phyloP scores from a whole-genome alignment of 1,140 invertebrate genomes.

The Sarcophaga peregrina region DNA sequence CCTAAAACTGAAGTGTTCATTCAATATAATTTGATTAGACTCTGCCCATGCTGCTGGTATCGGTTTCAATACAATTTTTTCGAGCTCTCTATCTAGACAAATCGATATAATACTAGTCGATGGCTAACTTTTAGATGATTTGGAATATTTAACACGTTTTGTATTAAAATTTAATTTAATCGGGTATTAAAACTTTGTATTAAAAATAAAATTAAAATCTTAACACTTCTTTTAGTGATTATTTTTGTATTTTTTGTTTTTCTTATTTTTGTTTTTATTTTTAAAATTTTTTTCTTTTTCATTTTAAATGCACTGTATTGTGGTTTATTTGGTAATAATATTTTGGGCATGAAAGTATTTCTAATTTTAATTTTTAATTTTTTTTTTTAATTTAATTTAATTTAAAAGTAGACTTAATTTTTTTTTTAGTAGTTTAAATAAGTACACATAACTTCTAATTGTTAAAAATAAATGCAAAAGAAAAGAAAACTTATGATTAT shows the following conservation, averaged over 20 bases:
- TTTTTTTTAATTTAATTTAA: too few species aligned
- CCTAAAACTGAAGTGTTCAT: too few species aligned
- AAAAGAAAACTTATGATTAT: background rate
- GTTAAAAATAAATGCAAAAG: background rate
- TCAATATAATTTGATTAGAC: too few species aligned
- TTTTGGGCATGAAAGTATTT: too few species aligned
- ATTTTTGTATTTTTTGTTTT: background rate
- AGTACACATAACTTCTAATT: background rate
- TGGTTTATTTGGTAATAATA: background rate
- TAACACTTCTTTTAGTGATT: background rate
- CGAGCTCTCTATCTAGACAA: too few species aligned
- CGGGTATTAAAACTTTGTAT: background rate
- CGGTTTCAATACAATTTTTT: too few species aligned
- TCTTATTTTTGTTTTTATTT: background rate
- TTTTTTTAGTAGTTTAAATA: background rate
- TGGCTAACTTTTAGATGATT: too few species aligned
- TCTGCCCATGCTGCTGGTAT: too few species aligned
- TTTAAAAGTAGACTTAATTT: background rate
- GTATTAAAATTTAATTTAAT: too few species aligned
- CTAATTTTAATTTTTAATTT: too few species aligned
- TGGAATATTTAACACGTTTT: too few species aligned
- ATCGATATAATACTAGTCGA: too few species aligned
- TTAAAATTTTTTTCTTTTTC: constrained; percentile 27
- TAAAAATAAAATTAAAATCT: background rate
- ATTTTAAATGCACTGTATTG: constrained; percentile 23